A percentile compares a stretch with the other conserved stretches of the same genome.
phyloP scores from a whole-genome alignment of 2,888 invertebrate species.

The Agrilus cyanescens region DNA sequence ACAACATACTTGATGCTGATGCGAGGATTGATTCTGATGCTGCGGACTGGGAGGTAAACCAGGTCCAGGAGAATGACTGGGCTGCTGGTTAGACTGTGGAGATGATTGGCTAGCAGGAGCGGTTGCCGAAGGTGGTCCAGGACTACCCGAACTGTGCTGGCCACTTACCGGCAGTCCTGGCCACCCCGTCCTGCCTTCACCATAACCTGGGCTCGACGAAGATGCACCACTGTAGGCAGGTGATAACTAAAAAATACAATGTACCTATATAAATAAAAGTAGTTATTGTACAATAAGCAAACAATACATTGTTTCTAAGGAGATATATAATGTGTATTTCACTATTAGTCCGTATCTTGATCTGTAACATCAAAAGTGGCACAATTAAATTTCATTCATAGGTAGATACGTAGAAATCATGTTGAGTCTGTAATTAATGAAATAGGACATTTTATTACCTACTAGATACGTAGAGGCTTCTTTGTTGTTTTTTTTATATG shows the following conservation, averaged over 20 bases:
- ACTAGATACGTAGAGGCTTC: no score
- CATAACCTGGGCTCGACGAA: conserved; percentile 31
- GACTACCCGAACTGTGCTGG: conserved; percentile 30
- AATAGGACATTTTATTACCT: no score
- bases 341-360: no score
- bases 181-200: conserved; percentile 31
- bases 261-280: no score
- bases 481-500: no score
- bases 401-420: no score
- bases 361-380: no score
- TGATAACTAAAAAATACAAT: conserved; percentile 26
- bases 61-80: conserved; percentile 39
- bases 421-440: no score
- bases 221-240: conserved; percentile 31
- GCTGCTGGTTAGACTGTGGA: conserved; percentile 33
- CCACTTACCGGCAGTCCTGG: conserved; percentile 29
- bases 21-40: conserved; percentile 38
- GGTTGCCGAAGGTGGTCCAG: conserved; percentile 27
- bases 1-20: conserved; percentile 26
- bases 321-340: no score
- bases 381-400: no score
- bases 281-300: no score
- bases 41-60: conserved; percentile 46
- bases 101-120: conserved; percentile 33
- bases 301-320: no score